Evolutionary conservation across 2,797 vertebrate species (phyloP).

Genomic region (Erithacus rubecula): DNA sequence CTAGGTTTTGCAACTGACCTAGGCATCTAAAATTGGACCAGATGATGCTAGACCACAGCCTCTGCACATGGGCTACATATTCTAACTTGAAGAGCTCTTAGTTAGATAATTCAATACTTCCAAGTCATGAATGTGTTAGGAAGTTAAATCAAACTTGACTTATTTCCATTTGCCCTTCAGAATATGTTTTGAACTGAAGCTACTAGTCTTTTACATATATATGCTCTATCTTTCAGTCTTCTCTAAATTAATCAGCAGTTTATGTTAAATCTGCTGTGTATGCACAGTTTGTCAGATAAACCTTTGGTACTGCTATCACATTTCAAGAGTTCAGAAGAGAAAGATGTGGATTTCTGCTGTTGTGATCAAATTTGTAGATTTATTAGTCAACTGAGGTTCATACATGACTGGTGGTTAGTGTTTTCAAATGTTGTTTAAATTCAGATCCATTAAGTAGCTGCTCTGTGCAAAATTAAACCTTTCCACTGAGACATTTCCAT

Average conservation of each 20-base stretch:
- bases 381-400: not conserved
- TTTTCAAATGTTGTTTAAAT: not conserved
- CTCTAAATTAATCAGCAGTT: not conserved
- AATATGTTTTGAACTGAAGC: not conserved
- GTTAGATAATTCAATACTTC: not conserved
- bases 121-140: not conserved
- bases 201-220: not conserved
- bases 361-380: not conserved
- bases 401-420: accelerated
- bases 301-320: not conserved
- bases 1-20: not conserved
- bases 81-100: not conserved
- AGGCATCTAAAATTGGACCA: not conserved
- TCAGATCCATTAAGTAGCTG: not conserved
- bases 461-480: not conserved
- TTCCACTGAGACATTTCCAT: not conserved
- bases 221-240: not conserved
- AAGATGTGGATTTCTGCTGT: not conserved
- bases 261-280: not conserved
- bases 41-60: not conserved
- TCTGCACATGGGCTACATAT: not conserved
- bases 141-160: not conserved
- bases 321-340: not conserved
- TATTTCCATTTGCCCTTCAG: not conserved
- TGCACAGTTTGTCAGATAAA: not conserved